phyloP scores from a whole-genome alignment of 2,888 invertebrate species.

The Taphrorychus bicolor region DNA sequence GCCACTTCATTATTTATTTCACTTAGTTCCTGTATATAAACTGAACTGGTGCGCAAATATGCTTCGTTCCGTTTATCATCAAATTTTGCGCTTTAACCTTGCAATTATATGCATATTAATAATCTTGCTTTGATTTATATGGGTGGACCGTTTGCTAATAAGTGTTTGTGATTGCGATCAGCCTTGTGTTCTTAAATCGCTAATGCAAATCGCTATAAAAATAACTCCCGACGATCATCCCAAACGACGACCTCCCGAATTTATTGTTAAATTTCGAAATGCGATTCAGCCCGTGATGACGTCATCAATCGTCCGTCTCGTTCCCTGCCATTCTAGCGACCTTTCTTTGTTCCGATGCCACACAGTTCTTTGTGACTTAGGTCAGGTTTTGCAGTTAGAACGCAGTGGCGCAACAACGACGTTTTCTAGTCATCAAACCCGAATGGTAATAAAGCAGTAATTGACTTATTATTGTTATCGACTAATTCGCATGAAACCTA shows the following conservation, averaged over 20 bases:
- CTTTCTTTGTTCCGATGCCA: conserved; percentile 15
- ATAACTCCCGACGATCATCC: not conserved
- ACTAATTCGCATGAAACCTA: not conserved
- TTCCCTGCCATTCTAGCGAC: conserved; percentile 10
- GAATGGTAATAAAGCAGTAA: not conserved
- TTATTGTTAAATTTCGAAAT: conserved; percentile 8
- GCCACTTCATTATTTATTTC: too few relatives aligned
- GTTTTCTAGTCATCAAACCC: too few relatives aligned
- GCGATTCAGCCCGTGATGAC: not conserved
- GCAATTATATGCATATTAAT: not conserved
- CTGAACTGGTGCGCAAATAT: not conserved
- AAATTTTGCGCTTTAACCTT: not conserved
- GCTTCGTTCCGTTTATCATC: not conserved
- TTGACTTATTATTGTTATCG: not conserved
- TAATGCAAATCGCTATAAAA: conserved; percentile 9
- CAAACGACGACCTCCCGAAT: conserved; percentile 7
- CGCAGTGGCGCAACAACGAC: not conserved
- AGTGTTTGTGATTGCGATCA: not conserved
- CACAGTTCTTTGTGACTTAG: conserved; percentile 11
- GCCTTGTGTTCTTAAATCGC: too few relatives aligned
- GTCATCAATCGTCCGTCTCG: conserved; percentile 16
- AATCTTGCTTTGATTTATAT: not conserved
- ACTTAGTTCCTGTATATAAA: too few relatives aligned
- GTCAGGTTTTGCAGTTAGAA: conserved; percentile 14
- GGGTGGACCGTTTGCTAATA: too few relatives aligned